Percentiles rank a stretch among this genome's conserved stretches.
Conservation (phyloP, 2,797 vertebrate species). For the Thalassophryne amazonica region DNA sequence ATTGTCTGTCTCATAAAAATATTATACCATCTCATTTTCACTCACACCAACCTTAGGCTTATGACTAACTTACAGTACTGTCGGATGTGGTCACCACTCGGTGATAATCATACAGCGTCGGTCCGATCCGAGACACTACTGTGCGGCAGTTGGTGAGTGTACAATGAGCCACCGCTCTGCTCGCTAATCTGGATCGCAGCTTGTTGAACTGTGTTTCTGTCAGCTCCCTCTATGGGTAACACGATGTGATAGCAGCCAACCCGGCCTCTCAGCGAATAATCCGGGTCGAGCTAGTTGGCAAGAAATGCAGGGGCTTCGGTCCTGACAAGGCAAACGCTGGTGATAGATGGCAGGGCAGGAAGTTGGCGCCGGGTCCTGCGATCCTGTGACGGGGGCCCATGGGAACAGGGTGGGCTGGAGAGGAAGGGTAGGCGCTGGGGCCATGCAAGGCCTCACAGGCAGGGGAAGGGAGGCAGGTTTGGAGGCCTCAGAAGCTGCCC, state of each 20-base stretch:
- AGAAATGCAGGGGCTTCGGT: slow-evolving; percentile 43
- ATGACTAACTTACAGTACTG: slow-evolving; percentile 60
- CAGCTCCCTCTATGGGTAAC: slow-evolving; percentile 20
- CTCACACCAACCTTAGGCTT: slow-evolving; percentile 42
- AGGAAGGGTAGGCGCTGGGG: slow-evolving; percentile 33
- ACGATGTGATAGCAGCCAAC: slow-evolving; percentile 15
- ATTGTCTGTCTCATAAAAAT: slow-evolving; percentile 61
- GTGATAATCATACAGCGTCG: slow-evolving; percentile 9
- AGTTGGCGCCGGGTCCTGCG: slow-evolving; percentile 38
- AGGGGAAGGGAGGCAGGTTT: slow-evolving; percentile 17
- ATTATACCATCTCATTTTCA: slow-evolving; percentile 57
- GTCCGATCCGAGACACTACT: slow-evolving; percentile 22
- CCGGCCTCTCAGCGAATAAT: slow-evolving; percentile 33
- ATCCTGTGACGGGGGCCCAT: slow-evolving; percentile 25
- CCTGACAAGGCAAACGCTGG: slow-evolving; percentile 70
- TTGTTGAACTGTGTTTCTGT: slow-evolving; percentile 35
- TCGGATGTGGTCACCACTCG: slow-evolving; percentile 30
- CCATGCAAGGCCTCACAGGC: slow-evolving; percentile 22
- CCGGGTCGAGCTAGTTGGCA: slow-evolving; percentile 43
- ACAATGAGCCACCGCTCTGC: slow-evolving; percentile 9
- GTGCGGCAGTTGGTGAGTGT: slow-evolving; percentile 37
- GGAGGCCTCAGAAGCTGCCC: slow-evolving; percentile 79
- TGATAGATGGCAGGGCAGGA: slow-evolving; percentile 57
- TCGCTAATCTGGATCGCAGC: slow-evolving; percentile 26
- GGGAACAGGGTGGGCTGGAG: slow-evolving; percentile 47